phyloP scores from a whole-genome alignment of 2,888 invertebrate genomes.

The Andrena dorsata region DNA sequence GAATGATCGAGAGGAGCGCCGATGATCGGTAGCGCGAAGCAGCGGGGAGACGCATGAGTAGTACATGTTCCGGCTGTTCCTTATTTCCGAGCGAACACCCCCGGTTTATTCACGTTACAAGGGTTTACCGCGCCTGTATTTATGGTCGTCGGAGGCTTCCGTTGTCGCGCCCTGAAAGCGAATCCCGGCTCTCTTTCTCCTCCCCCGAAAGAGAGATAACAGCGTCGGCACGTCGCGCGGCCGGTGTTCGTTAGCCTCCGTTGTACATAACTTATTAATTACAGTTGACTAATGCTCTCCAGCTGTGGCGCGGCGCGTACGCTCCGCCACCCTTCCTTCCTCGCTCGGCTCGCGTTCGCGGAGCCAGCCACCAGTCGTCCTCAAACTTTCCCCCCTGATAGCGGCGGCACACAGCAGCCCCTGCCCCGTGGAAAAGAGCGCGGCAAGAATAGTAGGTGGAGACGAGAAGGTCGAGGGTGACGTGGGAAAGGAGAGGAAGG shows the following conservation, averaged over 20 bases:
- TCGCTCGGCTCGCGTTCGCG: conserved; percentile 27
- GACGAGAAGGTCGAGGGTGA: conserved; percentile 10
- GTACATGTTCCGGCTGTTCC: conserved; percentile 47
- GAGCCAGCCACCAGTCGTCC: conserved; percentile 37
- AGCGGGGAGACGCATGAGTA: conserved; percentile 14
- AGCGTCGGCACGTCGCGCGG: conserved; percentile 48
- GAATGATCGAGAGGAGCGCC: conserved; percentile 14
- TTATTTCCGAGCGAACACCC: conserved; percentile 64
- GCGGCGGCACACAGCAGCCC: conserved; percentile 63
- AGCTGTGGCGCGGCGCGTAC: conserved; percentile 79
- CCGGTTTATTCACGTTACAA: conserved; percentile 66
- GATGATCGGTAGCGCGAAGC: conserved; percentile 32
- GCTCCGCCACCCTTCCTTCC: conserved; percentile 30
- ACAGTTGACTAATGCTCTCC: conserved; percentile 83
- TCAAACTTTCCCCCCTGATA: conserved; percentile 60
- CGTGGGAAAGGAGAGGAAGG: conserved; percentile 13
- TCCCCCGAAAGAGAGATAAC: conserved; percentile 41
- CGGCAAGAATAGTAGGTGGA: conserved; percentile 24
- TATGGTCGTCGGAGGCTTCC: conserved; percentile 65
- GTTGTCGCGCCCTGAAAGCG: conserved; percentile 63
- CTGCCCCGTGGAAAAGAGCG: conserved; percentile 29
- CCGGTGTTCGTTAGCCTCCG: conserved; percentile 78
- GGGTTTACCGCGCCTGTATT: conserved; percentile 65
- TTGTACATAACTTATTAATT: conserved; percentile 83
- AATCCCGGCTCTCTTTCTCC: conserved; percentile 53